These are phyloP conservation scores for Clarias pachynema DNA, from an alignment of 2,797 vertebrate species.

Conservation along the genomic window DNA sequence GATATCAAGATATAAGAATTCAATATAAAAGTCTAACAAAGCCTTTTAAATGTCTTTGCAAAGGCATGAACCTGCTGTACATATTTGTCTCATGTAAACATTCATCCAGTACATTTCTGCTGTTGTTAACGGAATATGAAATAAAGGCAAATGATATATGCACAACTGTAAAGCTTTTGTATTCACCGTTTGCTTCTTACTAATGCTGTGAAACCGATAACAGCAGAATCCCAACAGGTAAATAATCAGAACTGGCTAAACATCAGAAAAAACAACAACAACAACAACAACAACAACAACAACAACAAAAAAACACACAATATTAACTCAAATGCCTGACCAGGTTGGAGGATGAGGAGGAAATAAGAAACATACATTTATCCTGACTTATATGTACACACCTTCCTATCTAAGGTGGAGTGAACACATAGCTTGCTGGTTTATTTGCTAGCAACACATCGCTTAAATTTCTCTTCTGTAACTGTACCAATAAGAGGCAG, in stretches of 20 bases:
- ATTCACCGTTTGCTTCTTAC: background rate
- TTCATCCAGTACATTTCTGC: conserved; percentile 49
- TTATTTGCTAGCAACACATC: background rate
- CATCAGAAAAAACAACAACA: background rate
- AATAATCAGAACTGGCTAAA: background rate
- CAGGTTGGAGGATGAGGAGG: background rate
- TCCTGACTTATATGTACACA: background rate
- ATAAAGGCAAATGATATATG: conserved; percentile 43
- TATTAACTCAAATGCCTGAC: background rate
- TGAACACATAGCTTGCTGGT: conserved; percentile 3
- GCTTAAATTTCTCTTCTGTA: conserved; percentile 4
- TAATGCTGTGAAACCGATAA: background rate
- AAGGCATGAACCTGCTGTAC: conserved; percentile 18
- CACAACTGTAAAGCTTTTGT: conserved; percentile 14
- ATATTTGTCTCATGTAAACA: conserved; percentile 62
- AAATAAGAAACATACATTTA: background rate
- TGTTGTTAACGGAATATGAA: conserved; percentile 40
- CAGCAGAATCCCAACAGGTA: background rate
- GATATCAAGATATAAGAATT: conserved; percentile 34
- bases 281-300: too few relatives aligned
- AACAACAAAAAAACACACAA: background rate
- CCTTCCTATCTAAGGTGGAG: background rate
- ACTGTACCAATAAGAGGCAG: background rate
- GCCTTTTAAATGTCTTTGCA: conserved; percentile 27
- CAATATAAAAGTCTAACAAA: conserved; percentile 48